A percentile compares a stretch with the other conserved stretches of the same genome.
These are phyloP conservation scores for Acanthisitta chloris DNA, from an alignment of 2,113 vertebrate species.

Conservation along the genomic window DNA sequence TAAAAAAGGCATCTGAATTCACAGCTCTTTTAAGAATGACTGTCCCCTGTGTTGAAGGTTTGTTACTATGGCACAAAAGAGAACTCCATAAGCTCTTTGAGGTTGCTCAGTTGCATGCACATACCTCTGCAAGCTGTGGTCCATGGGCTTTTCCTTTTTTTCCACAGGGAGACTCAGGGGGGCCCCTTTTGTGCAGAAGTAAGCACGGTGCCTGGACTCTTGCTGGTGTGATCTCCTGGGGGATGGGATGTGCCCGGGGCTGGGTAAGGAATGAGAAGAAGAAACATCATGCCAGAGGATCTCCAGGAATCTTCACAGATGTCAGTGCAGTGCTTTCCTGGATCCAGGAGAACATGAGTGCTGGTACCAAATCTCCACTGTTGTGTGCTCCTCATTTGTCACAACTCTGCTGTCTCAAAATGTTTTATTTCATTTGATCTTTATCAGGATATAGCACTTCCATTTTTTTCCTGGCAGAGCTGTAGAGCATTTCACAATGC, in stretches of 20 bases:
- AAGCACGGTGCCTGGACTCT: slow-evolving; percentile 76
- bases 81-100: background rate
- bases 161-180: slow-evolving; percentile 85
- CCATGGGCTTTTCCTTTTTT: background rate
- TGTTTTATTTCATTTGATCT: background rate
- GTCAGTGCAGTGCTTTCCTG: slow-evolving; percentile 79
- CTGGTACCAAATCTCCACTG: slow-evolving; percentile 27
- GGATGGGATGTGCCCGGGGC: slow-evolving; percentile 84
- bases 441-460: background rate
- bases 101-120: background rate
- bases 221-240: slow-evolving; percentile 87
- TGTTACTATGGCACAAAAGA: background rate
- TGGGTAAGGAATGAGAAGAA: slow-evolving; percentile 77
- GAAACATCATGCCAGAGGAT: slow-evolving; percentile 71
- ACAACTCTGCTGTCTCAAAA: background rate
- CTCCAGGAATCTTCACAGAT: slow-evolving; percentile 86
- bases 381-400: background rate
- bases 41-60: rapidly evolving
- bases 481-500: background rate
- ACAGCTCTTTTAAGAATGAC: background rate
- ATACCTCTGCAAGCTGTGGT: background rate
- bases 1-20: background rate
- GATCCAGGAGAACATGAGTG: slow-evolving; percentile 71
- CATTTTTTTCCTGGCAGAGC: background rate
- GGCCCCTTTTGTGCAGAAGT: slow-evolving; percentile 80